Percentiles rank a stretch among this genome's conserved stretches.
Evolutionary conservation across 1,140 invertebrate genomes (phyloP).

Genomic region (Brachionus angularis): DNA sequence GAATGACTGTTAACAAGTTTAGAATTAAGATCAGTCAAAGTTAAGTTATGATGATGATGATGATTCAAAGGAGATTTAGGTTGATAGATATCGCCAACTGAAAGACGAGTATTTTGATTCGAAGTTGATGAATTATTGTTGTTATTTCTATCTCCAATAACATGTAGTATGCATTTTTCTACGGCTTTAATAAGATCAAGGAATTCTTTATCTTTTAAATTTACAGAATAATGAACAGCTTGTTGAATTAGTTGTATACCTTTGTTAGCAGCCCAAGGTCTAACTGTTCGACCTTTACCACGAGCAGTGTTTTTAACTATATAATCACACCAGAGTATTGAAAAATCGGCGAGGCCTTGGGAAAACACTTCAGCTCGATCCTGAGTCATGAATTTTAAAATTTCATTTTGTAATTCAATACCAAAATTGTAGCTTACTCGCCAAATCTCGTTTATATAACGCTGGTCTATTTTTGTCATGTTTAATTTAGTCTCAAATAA

Average conservation of each 20-base stretch:
- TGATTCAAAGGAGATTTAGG: no score
- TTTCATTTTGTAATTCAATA: conserved; percentile 21
- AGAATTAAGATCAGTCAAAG: no score
- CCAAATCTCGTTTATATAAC: conserved; percentile 11
- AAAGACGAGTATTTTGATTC: no score
- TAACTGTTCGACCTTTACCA: conserved; percentile 10
- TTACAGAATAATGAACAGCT: not conserved
- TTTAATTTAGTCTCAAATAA: not conserved
- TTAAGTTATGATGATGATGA: no score
- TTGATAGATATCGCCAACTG: no score
- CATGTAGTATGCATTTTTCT: conserved; percentile 16
- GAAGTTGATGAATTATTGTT: not conserved
- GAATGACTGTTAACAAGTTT: no score
- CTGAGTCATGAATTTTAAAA: conserved; percentile 18
- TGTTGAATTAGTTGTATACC: conserved; percentile 8
- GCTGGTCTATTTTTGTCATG: not conserved
- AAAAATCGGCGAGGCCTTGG: not conserved
- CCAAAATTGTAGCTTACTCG: conserved; percentile 20
- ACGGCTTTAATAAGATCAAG: not conserved
- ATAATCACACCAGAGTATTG: conserved; percentile 32
- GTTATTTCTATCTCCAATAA: conserved; percentile 2
- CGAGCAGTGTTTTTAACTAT: conserved; percentile 6
- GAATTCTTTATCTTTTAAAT: not conserved
- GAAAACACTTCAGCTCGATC: not conserved
- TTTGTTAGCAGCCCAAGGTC: conserved; percentile 37